Evolutionary conservation across 1,140 invertebrate genomes (phyloP).

Genomic region (Drosophila lowei): DNA sequence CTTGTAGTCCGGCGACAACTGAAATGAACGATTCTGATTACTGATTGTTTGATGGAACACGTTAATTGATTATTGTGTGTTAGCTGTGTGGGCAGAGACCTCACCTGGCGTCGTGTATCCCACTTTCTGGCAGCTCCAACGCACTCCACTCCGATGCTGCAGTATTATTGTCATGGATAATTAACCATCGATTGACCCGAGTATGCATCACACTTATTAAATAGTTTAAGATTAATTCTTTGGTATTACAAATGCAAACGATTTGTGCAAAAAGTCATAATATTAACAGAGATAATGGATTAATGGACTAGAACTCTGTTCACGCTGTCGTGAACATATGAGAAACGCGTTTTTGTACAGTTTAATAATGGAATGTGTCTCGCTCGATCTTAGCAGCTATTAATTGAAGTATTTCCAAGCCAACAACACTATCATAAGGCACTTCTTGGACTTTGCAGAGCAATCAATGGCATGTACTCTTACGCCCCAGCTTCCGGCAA

Average conservation of each 20-base stretch:
- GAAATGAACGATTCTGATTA: constrained; percentile 41
- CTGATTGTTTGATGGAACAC: constrained; percentile 30
- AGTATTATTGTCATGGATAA: constrained; percentile 9
- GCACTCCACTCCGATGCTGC: background rate
- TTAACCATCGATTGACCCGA: background rate
- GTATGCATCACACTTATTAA: constrained; percentile 16
- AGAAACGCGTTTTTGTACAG: no score
- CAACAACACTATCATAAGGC: constrained; percentile 65
- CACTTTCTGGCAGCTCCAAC: background rate
- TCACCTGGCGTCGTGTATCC: constrained; percentile 12
- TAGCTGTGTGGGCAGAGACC: background rate
- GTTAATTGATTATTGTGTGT: constrained; percentile 1
- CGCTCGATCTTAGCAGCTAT: background rate
- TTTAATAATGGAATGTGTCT: no score
- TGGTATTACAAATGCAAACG: no score
- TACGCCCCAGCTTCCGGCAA: constrained; percentile 51
- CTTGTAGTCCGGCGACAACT: constrained; percentile 22
- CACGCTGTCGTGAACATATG: no score
- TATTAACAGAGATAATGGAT: no score
- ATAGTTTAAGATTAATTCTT: constrained; percentile 14
- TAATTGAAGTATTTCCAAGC: constrained; percentile 40
- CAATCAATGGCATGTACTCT: background rate
- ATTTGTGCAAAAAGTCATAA: no score
- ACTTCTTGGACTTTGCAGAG: constrained; percentile 40
- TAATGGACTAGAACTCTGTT: no score